Evolutionary conservation across 1,140 invertebrate genomes (phyloP).

Genomic region (Caenorhabditis brenneri): DNA sequence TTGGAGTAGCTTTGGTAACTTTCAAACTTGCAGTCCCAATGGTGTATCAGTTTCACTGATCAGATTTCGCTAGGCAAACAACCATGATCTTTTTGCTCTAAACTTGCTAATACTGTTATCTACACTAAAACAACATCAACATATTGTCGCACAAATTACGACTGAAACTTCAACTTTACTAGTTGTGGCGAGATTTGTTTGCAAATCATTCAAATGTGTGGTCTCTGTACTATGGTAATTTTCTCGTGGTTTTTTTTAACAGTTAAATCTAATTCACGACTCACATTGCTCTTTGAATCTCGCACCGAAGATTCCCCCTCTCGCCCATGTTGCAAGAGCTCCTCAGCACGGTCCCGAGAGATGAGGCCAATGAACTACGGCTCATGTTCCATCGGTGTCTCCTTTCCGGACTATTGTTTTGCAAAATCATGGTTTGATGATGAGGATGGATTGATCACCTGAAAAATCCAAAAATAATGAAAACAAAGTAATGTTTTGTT

Average conservation of each 20-base stretch:
- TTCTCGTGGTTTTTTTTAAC: not conserved
- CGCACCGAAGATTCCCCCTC: slow-evolving; percentile 97
- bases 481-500: not conserved
- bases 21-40: no score
- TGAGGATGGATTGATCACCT: slow-evolving; percentile 16
- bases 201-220: no score
- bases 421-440: slow-evolving; percentile 27
- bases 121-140: no score
- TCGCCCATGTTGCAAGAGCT: slow-evolving; percentile 87
- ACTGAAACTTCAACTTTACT: no score
- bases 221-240: no score
- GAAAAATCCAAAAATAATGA: not conserved
- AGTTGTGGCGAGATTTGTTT: no score
- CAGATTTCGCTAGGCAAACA: no score
- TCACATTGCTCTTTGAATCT: slow-evolving; percentile 97
- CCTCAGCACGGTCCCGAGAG: slow-evolving; percentile 90
- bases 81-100: no score
- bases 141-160: no score
- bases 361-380: slow-evolving; percentile 97
- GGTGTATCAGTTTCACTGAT: no score
- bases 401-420: slow-evolving; percentile 68
- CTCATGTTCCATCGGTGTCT: slow-evolving; percentile 75
- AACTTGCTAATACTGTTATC: no score
- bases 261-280: slow-evolving; percentile 69
- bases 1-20: no score